These are phyloP conservation scores for Phengaris alcon DNA, from an alignment of 2,888 invertebrate genomes.

Conservation along the genomic window DNA sequence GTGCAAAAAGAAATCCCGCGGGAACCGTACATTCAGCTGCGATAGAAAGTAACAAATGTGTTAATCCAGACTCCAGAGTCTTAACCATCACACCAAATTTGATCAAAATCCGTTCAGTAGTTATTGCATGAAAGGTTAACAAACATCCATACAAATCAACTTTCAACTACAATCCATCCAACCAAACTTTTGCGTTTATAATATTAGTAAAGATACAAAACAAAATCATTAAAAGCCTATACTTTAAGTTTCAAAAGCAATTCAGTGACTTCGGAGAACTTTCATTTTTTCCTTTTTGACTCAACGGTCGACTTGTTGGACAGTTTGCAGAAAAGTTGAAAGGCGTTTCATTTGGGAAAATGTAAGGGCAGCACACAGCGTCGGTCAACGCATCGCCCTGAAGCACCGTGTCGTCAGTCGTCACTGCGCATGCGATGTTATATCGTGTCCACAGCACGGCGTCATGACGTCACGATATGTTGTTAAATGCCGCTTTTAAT, in stretches of 20 bases:
- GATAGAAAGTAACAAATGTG: too few species aligned
- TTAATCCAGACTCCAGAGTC: too few species aligned
- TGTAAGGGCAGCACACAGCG: constrained; percentile 15
- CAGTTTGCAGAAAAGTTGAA: not conserved
- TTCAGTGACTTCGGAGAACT: not conserved
- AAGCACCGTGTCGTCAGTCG: not conserved
- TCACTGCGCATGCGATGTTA: constrained; percentile 1
- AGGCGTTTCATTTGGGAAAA: constrained; percentile 22
- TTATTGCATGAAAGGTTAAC: too few species aligned
- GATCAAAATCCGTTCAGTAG: too few species aligned
- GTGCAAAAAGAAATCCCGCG: too few species aligned
- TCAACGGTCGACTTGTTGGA: constrained; percentile 18
- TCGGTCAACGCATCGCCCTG: constrained; percentile 21
- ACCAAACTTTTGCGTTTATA: not conserved
- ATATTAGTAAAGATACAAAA: not conserved
- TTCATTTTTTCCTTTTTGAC: constrained; percentile 1
- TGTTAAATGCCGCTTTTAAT: not conserved
- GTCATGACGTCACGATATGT: not conserved
- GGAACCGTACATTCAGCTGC: too few species aligned
- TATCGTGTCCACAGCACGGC: not conserved
- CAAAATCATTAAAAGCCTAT: not conserved
- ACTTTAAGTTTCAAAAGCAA: not conserved
- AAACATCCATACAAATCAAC: too few species aligned
- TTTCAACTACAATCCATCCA: too few species aligned
- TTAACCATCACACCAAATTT: too few species aligned